These are phyloP conservation scores for Odontocolon sp. DNA, from an alignment of 2,888 invertebrate genomes.

Conservation along the genomic window DNA sequence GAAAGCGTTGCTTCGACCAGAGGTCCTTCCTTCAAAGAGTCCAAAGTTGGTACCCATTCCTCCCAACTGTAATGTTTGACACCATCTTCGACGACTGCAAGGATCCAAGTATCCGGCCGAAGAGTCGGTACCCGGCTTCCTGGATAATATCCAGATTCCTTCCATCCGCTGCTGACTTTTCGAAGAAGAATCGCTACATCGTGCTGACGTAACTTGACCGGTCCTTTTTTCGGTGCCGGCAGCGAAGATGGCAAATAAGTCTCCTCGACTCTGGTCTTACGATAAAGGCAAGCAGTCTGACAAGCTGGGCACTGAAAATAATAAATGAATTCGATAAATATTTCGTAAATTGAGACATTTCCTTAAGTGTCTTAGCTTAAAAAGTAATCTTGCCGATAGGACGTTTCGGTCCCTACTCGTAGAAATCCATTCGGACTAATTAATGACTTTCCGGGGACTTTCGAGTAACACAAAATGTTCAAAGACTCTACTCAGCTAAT, in stretches of 20 bases:
- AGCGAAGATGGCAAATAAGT: constrained; percentile 76
- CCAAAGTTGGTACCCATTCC: constrained; percentile 76
- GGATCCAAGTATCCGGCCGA: constrained; percentile 74
- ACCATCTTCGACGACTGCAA: constrained; percentile 74
- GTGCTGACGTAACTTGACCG: constrained; percentile 71
- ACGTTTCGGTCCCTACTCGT: constrained; percentile 4
- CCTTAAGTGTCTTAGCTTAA: neutral
- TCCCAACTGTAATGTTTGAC: constrained; percentile 74
- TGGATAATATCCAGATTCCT: constrained; percentile 72
- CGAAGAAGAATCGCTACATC: constrained; percentile 76
- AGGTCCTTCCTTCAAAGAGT: constrained; percentile 74
- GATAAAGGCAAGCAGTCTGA: constrained; percentile 74
- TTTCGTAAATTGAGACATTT: neutral
- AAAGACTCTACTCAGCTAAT: constrained; percentile 1
- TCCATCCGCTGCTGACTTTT: constrained; percentile 72
- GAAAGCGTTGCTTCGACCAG: constrained; percentile 77
- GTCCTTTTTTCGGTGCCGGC: constrained; percentile 74
- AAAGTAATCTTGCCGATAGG: neutral
- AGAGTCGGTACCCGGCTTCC: constrained; percentile 69
- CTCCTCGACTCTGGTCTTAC: constrained; percentile 72
- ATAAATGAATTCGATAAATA: constrained; percentile 9
- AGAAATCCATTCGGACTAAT: constrained; percentile 50
- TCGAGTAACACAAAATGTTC: constrained; percentile 1
- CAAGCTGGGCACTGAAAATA: constrained; percentile 75
- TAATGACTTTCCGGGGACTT: constrained; percentile 48